Evolutionary conservation across 2,797 vertebrate species (phyloP), one percentile per base, ranked within the genome.

Genomic region (Xenentodon cancila): DNA sequence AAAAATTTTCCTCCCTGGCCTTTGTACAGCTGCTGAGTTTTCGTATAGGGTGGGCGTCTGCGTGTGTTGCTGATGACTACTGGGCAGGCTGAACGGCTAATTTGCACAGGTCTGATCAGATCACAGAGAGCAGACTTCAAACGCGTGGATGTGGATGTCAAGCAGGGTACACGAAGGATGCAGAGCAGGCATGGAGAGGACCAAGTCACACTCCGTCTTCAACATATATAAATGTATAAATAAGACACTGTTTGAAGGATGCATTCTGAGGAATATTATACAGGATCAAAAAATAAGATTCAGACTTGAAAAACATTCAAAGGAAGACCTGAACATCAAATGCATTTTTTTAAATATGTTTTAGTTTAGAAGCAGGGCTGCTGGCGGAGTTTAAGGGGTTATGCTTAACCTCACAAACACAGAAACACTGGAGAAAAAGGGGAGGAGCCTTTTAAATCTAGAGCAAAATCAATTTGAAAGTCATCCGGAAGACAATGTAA

Each of bases 91-190:
- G 46, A 27, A 42, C 25, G 62, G 65, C 48, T 71, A 61, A 79
- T 75, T 70, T 72, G 59, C 57, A 58, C 25, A 63, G 32, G 67
- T 53, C 52, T 65, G 67, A 81, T 79, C 68, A 71, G 49, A 37
- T 37, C 34, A 37, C 34, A 37, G 34, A 37, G 34, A 37, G 34
- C 34, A 37, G 3, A 37, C 34, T 37, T 37, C 53, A 81, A 73
- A 75, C 70, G 12, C 22, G 11, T 77, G 0, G 1, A 53, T 40
- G 22, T 21, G 59, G 74, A 71, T n/a, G 1, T 59, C 75, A 71
- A 19, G 75, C 77, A 75, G 75, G 55, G 73, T 1, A 8, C n/a
- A 7, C 9, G 11, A 62, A 68, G 59, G 50, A 43, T 49, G 55
- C 47, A 34, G 59, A 71, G 22, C 57, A 20, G 59, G 18, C 34